A percentile compares a stretch with the other conserved stretches of the same genome.
These are phyloP conservation scores for Philhelius pedissequus DNA, from an alignment of 2,888 invertebrate species.

Conservation along the genomic window DNA sequence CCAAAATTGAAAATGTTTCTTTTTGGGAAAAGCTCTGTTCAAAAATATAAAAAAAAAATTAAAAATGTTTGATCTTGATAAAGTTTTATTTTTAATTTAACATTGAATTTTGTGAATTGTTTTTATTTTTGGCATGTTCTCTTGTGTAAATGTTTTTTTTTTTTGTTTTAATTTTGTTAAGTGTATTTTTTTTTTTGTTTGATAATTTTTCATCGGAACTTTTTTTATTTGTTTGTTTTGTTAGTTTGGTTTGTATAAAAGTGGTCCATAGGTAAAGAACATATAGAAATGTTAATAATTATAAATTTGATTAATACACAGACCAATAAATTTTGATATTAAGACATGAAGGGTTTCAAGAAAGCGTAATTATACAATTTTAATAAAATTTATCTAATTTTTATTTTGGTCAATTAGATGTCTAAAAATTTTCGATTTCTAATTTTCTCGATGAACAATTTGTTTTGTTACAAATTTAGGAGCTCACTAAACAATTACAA, in stretches of 20 bases:
- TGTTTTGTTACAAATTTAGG: background rate
- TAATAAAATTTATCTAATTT: background rate
- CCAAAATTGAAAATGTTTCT: constrained; percentile 65
- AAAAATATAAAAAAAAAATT: constrained; percentile 34
- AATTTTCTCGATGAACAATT: background rate
- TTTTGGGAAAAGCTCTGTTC: constrained; percentile 59
- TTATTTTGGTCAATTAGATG: background rate
- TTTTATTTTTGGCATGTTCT: constrained; percentile 7
- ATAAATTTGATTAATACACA: background rate
- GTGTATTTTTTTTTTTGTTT: background rate
- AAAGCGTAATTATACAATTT: background rate
- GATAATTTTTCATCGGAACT: constrained; percentile 22
- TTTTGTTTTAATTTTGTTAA: constrained; percentile 14
- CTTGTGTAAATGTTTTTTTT: background rate
- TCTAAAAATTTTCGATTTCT: background rate
- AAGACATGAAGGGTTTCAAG: constrained; percentile 19
- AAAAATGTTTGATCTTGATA: background rate
- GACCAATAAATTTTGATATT: constrained; percentile 12
- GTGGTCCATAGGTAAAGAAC: constrained; percentile 56
- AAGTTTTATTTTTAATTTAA: background rate
- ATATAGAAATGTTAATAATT: background rate
- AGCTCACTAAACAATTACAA: background rate
- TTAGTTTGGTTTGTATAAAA: constrained; percentile 54
- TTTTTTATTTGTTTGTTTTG: constrained; percentile 19
- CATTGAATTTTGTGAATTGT: background rate